Conservation (phyloP, 2,113 vertebrate species). For the Dicrurus megarhynchus region DNA sequence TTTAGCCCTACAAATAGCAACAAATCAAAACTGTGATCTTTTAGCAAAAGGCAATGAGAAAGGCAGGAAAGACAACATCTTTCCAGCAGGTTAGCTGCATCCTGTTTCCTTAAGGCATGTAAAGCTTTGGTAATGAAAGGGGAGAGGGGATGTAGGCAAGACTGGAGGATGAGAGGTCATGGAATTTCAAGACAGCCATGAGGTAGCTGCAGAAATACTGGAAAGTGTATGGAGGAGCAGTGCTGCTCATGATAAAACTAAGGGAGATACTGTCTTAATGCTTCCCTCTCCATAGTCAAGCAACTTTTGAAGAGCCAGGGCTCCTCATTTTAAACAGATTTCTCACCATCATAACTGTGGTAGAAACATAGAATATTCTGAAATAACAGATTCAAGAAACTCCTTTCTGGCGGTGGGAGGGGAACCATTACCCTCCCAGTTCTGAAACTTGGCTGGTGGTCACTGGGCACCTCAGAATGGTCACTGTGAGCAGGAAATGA, state of each 20-base stretch:
- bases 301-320: background rate
- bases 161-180: background rate
- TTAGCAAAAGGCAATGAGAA: background rate
- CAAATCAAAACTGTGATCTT: background rate
- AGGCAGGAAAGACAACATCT: background rate
- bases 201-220: background rate
- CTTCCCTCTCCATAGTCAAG: background rate
- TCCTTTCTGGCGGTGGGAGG: background rate
- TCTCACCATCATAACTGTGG: background rate
- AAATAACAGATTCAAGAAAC: background rate
- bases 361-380: background rate
- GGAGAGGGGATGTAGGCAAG: background rate
- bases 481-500: background rate
- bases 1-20: background rate
- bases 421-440: background rate
- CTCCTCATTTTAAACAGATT: background rate
- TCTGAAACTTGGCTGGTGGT: background rate
- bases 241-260: background rate
- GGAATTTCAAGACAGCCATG: background rate
- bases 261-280: background rate
- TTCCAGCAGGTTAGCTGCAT: background rate
- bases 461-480: background rate
- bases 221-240: background rate
- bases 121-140: background rate
- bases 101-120: background rate